Conservation (phyloP, 53 echinoderm and acorn worm genomes). For the Holothuria leucospilota region DNA sequence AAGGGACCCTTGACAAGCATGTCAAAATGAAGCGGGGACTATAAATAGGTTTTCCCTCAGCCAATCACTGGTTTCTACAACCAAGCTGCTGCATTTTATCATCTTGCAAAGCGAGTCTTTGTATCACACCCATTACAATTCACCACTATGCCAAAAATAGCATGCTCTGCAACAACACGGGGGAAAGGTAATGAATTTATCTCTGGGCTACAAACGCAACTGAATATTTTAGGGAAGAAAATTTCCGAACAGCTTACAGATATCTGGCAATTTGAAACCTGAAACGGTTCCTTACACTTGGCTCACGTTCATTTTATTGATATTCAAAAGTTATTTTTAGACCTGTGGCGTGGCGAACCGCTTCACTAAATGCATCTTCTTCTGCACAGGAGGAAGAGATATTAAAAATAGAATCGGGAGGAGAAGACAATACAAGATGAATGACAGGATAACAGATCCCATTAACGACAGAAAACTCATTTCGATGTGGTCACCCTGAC, state of each 20-base stretch:
- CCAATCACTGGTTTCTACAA: too few relatives aligned
- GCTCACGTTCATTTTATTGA: conserved; percentile 40
- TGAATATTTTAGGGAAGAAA: conserved; percentile 17
- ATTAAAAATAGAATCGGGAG: neutral
- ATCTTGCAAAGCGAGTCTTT: conserved; percentile 38
- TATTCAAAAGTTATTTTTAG: conserved; percentile 27
- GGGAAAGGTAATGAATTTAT: conserved; percentile 37
- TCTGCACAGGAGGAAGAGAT: too few relatives aligned
- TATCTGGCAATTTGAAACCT: conserved; percentile 39
- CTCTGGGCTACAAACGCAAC: conserved; percentile 19
- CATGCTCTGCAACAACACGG: neutral
- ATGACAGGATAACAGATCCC: too few relatives aligned
- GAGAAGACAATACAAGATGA: too few relatives aligned
- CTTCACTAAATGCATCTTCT: conserved; percentile 28
- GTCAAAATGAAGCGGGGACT: too few relatives aligned
- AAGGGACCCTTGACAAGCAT: too few relatives aligned
- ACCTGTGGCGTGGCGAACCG: neutral
- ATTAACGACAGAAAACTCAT: too few relatives aligned
- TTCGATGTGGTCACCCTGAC: too few relatives aligned
- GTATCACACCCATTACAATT: conserved; percentile 40
- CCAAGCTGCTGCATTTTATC: conserved; percentile 23
- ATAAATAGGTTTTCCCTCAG: too few relatives aligned
- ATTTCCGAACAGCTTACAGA: conserved; percentile 13
- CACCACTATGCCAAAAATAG: conserved; percentile 33
- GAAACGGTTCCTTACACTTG: conserved; percentile 30